Conservation (phyloP, 2,888 invertebrate genomes). For the Agrochola lota region DNA sequence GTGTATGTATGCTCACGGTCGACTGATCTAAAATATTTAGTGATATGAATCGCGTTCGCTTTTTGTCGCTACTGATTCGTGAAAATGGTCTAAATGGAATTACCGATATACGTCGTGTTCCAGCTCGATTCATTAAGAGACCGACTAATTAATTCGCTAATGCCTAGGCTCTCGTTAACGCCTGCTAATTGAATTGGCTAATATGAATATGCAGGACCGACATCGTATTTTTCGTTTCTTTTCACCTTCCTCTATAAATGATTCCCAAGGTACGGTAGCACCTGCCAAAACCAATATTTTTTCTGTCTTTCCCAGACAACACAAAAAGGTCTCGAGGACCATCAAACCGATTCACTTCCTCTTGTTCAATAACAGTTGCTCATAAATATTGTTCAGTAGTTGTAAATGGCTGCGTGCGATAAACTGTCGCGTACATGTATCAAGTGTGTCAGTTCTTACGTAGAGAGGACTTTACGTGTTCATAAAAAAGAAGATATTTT, state of each 20-base stretch:
- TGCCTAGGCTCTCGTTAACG: slow-evolving; percentile 4
- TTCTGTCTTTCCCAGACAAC: background rate
- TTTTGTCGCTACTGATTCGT: slow-evolving; percentile 68
- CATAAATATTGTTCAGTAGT: slow-evolving; percentile 65
- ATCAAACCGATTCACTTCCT: background rate
- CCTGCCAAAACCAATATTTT: slow-evolving; percentile 1
- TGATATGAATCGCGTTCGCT: slow-evolving; percentile 53
- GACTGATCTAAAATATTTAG: slow-evolving; percentile 61
- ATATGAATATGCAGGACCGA: background rate
- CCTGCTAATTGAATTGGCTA: background rate
- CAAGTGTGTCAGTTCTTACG: slow-evolving; percentile 64
- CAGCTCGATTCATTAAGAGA: slow-evolving; percentile 58
- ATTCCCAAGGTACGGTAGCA: background rate
- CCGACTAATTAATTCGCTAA: slow-evolving; percentile 46
- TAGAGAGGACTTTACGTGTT: slow-evolving; percentile 73
- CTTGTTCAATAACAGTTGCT: slow-evolving; percentile 6
- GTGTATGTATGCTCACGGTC: slow-evolving; percentile 59
- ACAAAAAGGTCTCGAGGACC: background rate
- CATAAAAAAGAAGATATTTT: slow-evolving; percentile 74
- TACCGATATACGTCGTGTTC: slow-evolving; percentile 61
- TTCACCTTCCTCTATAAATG: background rate
- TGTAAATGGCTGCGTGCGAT: slow-evolving; percentile 67
- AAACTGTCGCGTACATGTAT: slow-evolving; percentile 69
- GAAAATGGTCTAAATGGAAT: slow-evolving; percentile 72
- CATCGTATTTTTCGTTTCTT: background rate